Conservation (phyloP, 2,113 vertebrate species). For the Pygoscelis adeliae region DNA sequence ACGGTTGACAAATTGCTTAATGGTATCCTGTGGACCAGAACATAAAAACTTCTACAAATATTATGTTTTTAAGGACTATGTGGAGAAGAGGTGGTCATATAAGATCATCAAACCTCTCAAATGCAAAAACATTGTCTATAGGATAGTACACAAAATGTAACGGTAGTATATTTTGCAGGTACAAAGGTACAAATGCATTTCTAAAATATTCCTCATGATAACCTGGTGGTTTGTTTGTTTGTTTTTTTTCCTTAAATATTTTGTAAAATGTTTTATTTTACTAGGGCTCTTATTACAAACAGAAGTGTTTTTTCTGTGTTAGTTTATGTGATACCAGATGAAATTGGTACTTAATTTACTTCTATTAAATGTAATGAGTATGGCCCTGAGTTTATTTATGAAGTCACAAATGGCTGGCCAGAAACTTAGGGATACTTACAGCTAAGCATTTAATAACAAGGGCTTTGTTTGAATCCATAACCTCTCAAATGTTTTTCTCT, state of each 20-base stretch:
- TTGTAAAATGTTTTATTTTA: not conserved
- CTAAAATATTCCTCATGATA: not conserved
- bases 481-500: not conserved
- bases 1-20: not conserved
- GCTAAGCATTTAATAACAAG: not conserved
- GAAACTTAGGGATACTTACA: not conserved
- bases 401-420: not conserved
- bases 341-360: not conserved
- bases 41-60: not conserved
- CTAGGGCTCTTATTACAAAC: not conserved
- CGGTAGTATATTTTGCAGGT: not conserved
- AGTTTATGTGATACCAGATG: not conserved
- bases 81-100: not conserved
- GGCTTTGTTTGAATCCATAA: not conserved
- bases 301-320: not conserved
- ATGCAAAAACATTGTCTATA: not conserved
- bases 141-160: not conserved
- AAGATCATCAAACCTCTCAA: not conserved
- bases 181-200: not conserved
- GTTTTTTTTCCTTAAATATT: not conserved
- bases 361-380: not conserved
- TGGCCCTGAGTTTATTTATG: not conserved
- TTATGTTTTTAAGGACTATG: not conserved
- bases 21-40: not conserved
- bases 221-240: not conserved